Conservation (phyloP, 1,140 invertebrate genomes). For the Rhopalosiphum maidis region DNA sequence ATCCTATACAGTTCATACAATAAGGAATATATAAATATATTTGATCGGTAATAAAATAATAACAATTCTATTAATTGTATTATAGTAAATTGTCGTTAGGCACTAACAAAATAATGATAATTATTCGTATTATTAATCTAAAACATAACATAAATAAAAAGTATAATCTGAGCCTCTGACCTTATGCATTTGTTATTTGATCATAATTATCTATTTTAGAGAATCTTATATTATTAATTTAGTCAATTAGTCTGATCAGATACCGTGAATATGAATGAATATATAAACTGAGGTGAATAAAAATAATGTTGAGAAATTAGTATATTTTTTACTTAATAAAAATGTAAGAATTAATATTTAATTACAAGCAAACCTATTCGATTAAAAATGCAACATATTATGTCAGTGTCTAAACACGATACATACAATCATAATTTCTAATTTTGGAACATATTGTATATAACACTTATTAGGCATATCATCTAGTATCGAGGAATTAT, state of each 20-base stretch:
- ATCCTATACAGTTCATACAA: no score
- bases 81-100: neutral
- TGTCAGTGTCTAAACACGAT: neutral
- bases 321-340: no score
- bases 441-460: neutral
- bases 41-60: neutral
- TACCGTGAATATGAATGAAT: neutral
- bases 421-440: neutral
- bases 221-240: neutral
- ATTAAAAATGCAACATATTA: neutral
- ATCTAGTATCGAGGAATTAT: neutral
- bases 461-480: neutral
- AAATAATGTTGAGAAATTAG: neutral
- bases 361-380: neutral
- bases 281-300: neutral
- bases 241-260: neutral
- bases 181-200: neutral
- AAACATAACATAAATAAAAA: neutral
- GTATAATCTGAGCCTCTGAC: neutral
- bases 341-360: no score
- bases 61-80: neutral
- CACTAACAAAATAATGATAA: neutral
- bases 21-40: neutral
- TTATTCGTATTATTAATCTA: neutral
- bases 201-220: conserved; percentile 1